Evolutionary conservation across 1,140 invertebrate genomes (phyloP).

Genomic region (Drosophila tristis): DNA sequence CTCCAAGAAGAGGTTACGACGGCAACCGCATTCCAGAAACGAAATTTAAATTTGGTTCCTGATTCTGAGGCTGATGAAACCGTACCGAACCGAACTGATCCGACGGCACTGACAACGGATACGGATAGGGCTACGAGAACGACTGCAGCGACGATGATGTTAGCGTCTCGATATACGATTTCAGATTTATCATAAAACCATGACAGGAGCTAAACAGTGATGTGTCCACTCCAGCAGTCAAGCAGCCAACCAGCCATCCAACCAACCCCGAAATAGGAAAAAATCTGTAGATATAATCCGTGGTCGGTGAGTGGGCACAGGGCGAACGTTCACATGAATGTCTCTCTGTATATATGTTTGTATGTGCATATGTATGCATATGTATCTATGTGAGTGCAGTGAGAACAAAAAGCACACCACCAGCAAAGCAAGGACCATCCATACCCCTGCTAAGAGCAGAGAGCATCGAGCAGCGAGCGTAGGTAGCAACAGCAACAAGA

Average conservation of each 20-base stretch:
- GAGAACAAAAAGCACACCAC: constrained; percentile 77
- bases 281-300: constrained; percentile 79
- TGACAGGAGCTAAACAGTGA: constrained; percentile 80
- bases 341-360: constrained; percentile 16
- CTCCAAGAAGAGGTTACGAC: no score
- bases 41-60: neutral
- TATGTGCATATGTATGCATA: constrained; percentile 3
- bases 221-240: constrained; percentile 75
- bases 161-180: constrained; percentile 83
- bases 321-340: constrained; percentile 25
- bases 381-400: constrained; percentile 16
- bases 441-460: constrained; percentile 35
- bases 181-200: constrained; percentile 84
- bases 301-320: constrained; percentile 78
- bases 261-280: constrained; percentile 77
- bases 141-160: constrained; percentile 70
- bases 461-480: constrained; percentile 35
- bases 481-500: constrained; percentile 34
- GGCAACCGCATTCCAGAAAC: neutral
- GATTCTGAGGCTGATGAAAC: constrained; percentile 10
- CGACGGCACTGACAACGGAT: constrained; percentile 37
- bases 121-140: neutral
- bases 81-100: constrained; percentile 29
- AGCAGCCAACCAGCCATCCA: constrained; percentile 57
- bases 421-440: constrained; percentile 34